These are phyloP conservation scores for Helobdella robusta DNA, from an alignment of 2,888 invertebrate species.

Conservation along the genomic window DNA sequence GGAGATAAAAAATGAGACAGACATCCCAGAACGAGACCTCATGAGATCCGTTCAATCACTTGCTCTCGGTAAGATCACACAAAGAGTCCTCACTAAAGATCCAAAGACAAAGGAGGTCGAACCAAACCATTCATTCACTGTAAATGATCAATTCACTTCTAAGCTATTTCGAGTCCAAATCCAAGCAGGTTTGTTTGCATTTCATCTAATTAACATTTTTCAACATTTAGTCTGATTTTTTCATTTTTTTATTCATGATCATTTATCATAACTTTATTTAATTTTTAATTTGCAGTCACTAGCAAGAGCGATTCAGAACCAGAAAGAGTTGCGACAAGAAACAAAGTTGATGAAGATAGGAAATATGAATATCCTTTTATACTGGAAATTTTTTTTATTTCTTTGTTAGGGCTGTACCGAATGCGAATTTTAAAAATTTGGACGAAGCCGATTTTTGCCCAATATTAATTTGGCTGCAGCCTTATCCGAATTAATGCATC, in stretches of 20 bases:
- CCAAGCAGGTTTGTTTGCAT: slow-evolving; percentile 48
- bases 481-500: no score
- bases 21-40: slow-evolving; percentile 94
- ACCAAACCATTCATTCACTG: slow-evolving; percentile 73
- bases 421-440: no score
- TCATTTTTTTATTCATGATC: neutral
- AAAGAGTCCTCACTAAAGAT: slow-evolving; percentile 82
- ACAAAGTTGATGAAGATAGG: slow-evolving; percentile 94
- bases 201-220: no score
- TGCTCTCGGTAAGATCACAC: slow-evolving; percentile 88
- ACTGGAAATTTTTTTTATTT: neutral
- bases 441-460: no score
- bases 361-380: slow-evolving; percentile 69
- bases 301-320: slow-evolving; percentile 76
- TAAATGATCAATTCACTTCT: slow-evolving; percentile 94
- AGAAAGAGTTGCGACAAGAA: slow-evolving; percentile 93
- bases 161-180: slow-evolving; percentile 75
- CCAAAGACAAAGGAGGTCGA: slow-evolving; percentile 93
- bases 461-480: no score
- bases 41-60: slow-evolving; percentile 90
- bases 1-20: slow-evolving; percentile 72
- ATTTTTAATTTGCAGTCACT: slow-evolving; percentile 39
- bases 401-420: no score
- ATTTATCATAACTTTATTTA: neutral
- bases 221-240: neutral